Percentiles rank a stretch among this genome's conserved stretches.
Evolutionary conservation across 2,888 invertebrate species (phyloP).

Genomic region (Latrodectus hesperus): DNA sequence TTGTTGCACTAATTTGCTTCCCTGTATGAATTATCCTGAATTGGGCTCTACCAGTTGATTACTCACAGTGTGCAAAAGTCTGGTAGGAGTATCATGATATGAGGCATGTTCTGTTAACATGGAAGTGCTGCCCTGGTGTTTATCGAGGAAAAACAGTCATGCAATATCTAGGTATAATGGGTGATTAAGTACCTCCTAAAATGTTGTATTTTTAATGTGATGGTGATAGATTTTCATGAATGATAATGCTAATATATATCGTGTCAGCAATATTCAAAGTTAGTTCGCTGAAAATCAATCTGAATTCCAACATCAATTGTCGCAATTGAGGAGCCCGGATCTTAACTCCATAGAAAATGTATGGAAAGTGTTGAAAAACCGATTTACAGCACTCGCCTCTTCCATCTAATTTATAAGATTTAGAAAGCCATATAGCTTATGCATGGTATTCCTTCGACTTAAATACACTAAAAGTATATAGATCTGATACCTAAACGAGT

Average conservation of each 20-base stretch:
- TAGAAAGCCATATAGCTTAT: neutral
- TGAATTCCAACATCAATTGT: neutral
- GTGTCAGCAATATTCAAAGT: neutral
- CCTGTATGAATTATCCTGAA: too few relatives aligned
- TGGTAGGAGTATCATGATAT: neutral
- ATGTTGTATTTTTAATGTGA: neutral
- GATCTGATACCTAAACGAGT: neutral
- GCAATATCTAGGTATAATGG: neutral
- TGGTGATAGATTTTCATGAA: neutral
- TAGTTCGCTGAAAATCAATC: neutral
- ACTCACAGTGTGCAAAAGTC: neutral
- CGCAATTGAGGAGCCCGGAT: neutral
- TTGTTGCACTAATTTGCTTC: too few relatives aligned
- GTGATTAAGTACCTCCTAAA: neutral
- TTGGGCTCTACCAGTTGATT: neutral
- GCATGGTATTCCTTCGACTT: neutral
- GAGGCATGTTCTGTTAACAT: neutral
- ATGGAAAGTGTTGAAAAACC: neutral
- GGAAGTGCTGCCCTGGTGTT: neutral
- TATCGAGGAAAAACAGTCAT: neutral
- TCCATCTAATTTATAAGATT: neutral
- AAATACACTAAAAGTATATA: neutral
- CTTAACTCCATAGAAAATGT: neutral
- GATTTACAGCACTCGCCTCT: neutral
- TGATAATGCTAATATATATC: neutral